Evolutionary conservation across 2,888 invertebrate species (phyloP), one percentile per base, ranked within the genome.

Genomic region (Leucophenga montana): DNA sequence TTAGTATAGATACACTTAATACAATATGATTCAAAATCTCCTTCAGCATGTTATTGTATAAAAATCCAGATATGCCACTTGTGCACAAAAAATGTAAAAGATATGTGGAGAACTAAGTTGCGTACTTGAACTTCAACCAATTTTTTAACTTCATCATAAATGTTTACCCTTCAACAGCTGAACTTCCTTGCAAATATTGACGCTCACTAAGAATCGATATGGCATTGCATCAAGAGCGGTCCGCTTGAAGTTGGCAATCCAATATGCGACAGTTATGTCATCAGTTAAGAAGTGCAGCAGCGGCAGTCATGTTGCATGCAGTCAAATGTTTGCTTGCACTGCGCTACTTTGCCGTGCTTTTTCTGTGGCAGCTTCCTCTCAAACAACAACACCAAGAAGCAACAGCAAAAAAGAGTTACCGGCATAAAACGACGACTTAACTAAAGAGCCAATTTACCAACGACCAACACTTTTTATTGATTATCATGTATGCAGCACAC

Each of bases 381-480:
- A 50, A 14, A 50, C 50, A 9, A 18, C 14, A 14, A 14, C 50
- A 14, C 6, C n/a, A 50, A 50, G 48, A 48, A 4, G 44, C 20
- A 68, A 59, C 62, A 53, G 16, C 56, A 39, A 16, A 39, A 54
- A 20, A 22, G 48, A 65, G 69, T 69, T 56, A 20, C 54, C 14
- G 48, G 31, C 16, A 50, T 20, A 33, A 50, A 16, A 13, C 14
- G 33, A 48, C 39, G 48, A 31, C 50, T 56, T 27, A 48, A 66
- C 66, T 70, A 68, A 59, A 56, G 62, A 53, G 48, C 67, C 57
- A 66, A 61, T 71, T 68, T 53, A 70, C 53, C 73, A 76, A 78
- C 80, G 80, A 83, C 82, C 75, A 73, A 83, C 83, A 80, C 71
- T 80, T 83, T 81, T 44, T 77, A 80, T 80, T 82, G 83, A 75